Conservation (phyloP, 2,888 invertebrate genomes). For the Oscheius sp. region DNA sequence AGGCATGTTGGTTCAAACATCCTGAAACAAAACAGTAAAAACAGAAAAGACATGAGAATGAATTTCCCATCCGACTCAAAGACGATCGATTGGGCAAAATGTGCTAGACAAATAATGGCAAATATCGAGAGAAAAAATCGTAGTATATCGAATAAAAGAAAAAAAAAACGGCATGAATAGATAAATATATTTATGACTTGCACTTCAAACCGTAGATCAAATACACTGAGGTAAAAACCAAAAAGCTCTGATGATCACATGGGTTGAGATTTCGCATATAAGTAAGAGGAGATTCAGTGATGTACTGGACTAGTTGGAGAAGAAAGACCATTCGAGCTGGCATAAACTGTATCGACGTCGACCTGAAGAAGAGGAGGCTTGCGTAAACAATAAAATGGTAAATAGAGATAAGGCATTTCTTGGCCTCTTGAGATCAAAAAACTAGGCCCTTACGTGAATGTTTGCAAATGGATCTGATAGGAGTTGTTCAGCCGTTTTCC, state of each 20-base stretch:
- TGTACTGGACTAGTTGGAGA: constrained; percentile 1
- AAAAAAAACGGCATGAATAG: background rate
- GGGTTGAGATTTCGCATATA: background rate
- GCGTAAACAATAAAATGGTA: constrained; percentile 11
- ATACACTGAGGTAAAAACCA: background rate
- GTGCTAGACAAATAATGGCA: no score
- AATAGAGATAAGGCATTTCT: constrained; percentile 1
- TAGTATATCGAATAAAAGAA: background rate
- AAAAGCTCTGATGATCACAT: no score
- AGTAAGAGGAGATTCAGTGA: background rate
- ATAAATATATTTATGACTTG: background rate
- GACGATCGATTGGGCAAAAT: no score
- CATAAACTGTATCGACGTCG: constrained; percentile 24
- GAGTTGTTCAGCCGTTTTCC: constrained; percentile 80
- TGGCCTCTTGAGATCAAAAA: background rate
- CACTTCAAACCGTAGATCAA: background rate
- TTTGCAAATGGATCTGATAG: constrained; percentile 80
- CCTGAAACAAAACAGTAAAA: no score
- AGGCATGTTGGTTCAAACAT: constrained; percentile 46
- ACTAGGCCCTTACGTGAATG: constrained; percentile 57
- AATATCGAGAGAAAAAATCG: no score
- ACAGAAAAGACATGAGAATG: background rate
- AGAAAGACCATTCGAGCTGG: constrained; percentile 15
- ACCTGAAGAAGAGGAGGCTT: constrained; percentile 9
- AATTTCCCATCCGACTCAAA: background rate